Conservation (phyloP, 1,140 invertebrate genomes). For the Gonioctena quinquepunctata region DNA sequence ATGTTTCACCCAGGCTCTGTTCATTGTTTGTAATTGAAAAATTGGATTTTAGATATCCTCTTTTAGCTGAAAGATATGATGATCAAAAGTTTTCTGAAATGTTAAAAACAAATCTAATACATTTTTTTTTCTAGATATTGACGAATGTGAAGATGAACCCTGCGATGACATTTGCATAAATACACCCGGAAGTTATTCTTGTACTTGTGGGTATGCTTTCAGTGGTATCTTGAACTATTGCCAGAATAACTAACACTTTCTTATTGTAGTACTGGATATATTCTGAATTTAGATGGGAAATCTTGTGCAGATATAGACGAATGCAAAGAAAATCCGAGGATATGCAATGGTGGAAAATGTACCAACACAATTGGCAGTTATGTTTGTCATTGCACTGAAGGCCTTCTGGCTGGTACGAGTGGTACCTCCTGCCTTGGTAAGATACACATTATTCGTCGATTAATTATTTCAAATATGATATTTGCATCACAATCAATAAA, state of each 20-base stretch:
- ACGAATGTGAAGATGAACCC: constrained; percentile 75
- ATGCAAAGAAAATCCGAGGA: constrained; percentile 75
- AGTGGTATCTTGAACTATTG: not conserved
- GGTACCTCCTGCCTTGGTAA: constrained; percentile 64
- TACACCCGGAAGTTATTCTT: constrained; percentile 66
- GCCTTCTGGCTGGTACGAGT: constrained; percentile 71
- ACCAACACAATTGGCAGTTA: constrained; percentile 78
- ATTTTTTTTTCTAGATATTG: constrained; percentile 71
- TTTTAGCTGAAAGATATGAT: too few species aligned
- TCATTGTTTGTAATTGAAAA: too few species aligned
- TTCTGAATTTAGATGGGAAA: constrained; percentile 64
- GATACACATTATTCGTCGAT: not conserved
- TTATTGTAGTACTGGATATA: constrained; percentile 58
- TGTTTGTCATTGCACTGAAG: constrained; percentile 76
- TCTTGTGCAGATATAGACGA: constrained; percentile 73
- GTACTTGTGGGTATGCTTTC: constrained; percentile 58
- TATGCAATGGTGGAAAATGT: constrained; percentile 85
- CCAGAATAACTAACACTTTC: not conserved
- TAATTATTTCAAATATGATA: too few species aligned
- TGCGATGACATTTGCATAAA: constrained; percentile 70
- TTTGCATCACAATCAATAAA: too few species aligned
- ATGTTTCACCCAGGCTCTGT: too few species aligned
- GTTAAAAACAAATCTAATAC: not conserved
- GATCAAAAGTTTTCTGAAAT: too few species aligned
- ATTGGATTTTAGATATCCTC: too few species aligned